phyloP scores from a whole-genome alignment of 2,888 invertebrate species.

The Amiota communis region DNA sequence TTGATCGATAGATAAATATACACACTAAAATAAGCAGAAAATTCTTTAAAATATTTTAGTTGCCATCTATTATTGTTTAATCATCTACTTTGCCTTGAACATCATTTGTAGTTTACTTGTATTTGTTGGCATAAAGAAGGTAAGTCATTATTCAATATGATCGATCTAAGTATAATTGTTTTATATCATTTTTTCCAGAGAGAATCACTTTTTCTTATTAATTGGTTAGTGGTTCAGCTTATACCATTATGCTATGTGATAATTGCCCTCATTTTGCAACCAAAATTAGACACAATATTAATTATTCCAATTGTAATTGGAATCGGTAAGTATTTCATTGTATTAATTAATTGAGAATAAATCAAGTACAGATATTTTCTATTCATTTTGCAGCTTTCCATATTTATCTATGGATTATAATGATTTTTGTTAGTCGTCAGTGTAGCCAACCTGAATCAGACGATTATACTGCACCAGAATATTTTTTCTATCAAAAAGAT shows the following conservation, averaged over 20 bases:
- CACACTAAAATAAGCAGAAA: too few species aligned
- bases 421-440: background rate
- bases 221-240: background rate
- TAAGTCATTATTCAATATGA: background rate
- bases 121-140: background rate
- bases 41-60: background rate
- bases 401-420: background rate
- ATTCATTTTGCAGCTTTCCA: slow-evolving; percentile 4
- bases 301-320: too few species aligned
- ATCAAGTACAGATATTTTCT: too few species aligned
- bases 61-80: background rate
- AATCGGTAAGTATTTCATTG: too few species aligned
- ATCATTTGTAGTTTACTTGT: background rate
- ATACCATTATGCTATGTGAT: background rate
- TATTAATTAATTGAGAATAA: too few species aligned
- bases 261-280: background rate
- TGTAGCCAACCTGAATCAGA: too few species aligned
- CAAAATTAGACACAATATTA: background rate
- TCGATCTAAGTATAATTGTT: background rate
- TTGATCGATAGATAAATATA: background rate
- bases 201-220: background rate
- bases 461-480: too few species aligned
- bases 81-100: background rate
- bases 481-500: too few species aligned
- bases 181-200: background rate